Conservation (phyloP, 2,113 vertebrate genomes). For the Lethenteron reissneri region DNA sequence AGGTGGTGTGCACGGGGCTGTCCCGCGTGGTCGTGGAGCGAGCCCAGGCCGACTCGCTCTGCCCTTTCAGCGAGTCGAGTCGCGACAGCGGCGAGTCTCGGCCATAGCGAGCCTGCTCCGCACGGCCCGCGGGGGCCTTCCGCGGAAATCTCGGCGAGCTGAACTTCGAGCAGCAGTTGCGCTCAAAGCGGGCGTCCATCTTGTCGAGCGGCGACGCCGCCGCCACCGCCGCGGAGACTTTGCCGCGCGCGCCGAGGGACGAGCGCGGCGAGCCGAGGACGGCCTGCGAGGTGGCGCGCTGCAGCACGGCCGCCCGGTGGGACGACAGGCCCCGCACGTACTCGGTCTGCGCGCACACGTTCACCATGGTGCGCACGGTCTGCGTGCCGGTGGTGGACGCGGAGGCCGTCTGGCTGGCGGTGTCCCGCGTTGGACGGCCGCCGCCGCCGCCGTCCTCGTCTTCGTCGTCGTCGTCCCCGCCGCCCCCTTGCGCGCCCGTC, state of each 20-base stretch:
- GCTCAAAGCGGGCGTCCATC: slow-evolving; percentile 76
- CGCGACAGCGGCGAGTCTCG: slow-evolving; percentile 27
- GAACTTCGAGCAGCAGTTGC: slow-evolving; percentile 83
- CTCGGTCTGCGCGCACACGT: slow-evolving; percentile 71
- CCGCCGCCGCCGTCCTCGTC: too few relatives aligned
- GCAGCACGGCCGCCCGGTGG: slow-evolving; percentile 11
- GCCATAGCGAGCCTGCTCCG: slow-evolving; percentile 14
- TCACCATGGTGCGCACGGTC: slow-evolving; percentile 56
- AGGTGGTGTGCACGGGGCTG: slow-evolving; percentile 87
- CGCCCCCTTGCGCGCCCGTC: slow-evolving; percentile 17
- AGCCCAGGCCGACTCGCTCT: slow-evolving; percentile 84
- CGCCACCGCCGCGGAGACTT: slow-evolving; percentile 49
- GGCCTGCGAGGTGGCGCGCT: neutral
- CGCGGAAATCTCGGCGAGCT: slow-evolving; percentile 85
- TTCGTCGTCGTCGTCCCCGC: too few relatives aligned
- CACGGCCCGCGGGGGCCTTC: slow-evolving; percentile 27
- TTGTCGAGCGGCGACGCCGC: slow-evolving; percentile 39
- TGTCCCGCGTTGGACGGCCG: slow-evolving; percentile 41
- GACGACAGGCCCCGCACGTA: slow-evolving; percentile 53
- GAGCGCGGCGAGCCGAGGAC: slow-evolving; percentile 55
- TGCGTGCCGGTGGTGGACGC: slow-evolving; percentile 54
- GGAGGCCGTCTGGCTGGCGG: slow-evolving; percentile 66
- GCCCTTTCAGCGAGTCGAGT: slow-evolving; percentile 45
- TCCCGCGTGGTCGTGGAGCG: slow-evolving; percentile 84
- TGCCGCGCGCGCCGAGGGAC: slow-evolving; percentile 69